Conservation (phyloP, 1,140 invertebrate species). For the Zophobas atratus region DNA sequence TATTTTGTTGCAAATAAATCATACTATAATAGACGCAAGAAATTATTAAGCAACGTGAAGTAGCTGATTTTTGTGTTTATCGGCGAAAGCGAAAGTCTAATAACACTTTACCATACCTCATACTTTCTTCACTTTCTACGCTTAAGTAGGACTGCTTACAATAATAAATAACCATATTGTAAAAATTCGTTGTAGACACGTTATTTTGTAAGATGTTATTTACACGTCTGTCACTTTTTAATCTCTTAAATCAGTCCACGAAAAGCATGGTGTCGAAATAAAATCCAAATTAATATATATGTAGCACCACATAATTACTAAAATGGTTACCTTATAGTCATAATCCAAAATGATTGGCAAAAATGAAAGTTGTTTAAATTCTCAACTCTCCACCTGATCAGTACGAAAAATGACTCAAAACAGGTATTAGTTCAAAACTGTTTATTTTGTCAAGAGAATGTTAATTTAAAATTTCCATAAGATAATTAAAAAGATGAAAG, state of each 20-base stretch:
- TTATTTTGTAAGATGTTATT: constrained; percentile 32
- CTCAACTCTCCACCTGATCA: background rate
- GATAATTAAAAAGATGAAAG: constrained; percentile 35
- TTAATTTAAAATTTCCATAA: constrained; percentile 19
- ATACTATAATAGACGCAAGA: constrained; percentile 23
- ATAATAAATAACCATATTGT: constrained; percentile 43
- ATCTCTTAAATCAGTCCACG: background rate
- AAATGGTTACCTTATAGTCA: background rate
- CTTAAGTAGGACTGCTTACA: constrained; percentile 32
- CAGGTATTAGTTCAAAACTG: constrained; percentile 1
- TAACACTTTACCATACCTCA: constrained; percentile 44
- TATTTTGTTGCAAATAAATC: constrained; percentile 24
- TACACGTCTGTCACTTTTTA: constrained; percentile 24
- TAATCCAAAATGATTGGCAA: background rate
- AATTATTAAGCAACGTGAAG: constrained; percentile 35
- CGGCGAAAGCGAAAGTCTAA: constrained; percentile 49
- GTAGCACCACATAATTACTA: too few species aligned
- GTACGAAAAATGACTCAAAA: background rate
- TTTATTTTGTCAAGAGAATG: constrained; percentile 23
- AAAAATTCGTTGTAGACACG: constrained; percentile 18
- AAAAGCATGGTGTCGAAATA: too few species aligned
- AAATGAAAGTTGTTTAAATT: background rate
- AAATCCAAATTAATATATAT: too few species aligned
- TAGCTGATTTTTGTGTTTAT: constrained; percentile 43
- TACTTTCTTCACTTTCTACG: constrained; percentile 49